Evolutionary conservation across 2,888 invertebrate species (phyloP), one percentile per base, ranked within the genome.

Genomic region (Apodemia zela): DNA sequence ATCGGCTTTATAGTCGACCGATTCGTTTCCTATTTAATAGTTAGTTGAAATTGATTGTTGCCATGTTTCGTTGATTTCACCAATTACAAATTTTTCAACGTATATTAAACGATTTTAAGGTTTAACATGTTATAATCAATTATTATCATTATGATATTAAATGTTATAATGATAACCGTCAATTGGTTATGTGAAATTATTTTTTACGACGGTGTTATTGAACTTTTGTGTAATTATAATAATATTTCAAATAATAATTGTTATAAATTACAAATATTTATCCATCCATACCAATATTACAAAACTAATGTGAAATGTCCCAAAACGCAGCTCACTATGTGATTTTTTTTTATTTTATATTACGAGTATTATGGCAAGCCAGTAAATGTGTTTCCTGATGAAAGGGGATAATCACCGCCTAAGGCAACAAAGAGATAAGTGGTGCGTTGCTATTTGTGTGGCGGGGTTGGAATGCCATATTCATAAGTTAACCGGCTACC

Each of bases 21-120:
- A 84, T 85, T 87, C 86, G 82, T 85, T 87, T 80, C 79, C 80
- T 81, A 78, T 82, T 81, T 82, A 86, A 82, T 84, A 80, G 38
- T 38, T 38, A 38, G 85, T 85, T 79, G 77, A 78, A 85, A 87
- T 87, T 86, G 85, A 88, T 87, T 87, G 89, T 88, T 87, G 82
- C 80, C 85, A 81, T 82, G 84, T 82, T 81, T 79, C 70, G 77
- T 78, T 78, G 82, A 81, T 84, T 85, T 85, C 80, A 83, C 85
- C 85, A 84, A 87, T 88, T 87, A 88, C 68, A 63, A 72, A 75
- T 75, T 74, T 73, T 73, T 71, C 73, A 71, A 69, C 71, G 71
- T 68, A 70, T 69, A 71, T 73, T 77, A 74, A 75, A 69, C 67
- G 65, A 69, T 71, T 75, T 71, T 75, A 66, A 67, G 66, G 63